Base-by-base conservation (phyloP, 2,797 vertebrate species). In the Neopelma chrysocephalum region DNA sequence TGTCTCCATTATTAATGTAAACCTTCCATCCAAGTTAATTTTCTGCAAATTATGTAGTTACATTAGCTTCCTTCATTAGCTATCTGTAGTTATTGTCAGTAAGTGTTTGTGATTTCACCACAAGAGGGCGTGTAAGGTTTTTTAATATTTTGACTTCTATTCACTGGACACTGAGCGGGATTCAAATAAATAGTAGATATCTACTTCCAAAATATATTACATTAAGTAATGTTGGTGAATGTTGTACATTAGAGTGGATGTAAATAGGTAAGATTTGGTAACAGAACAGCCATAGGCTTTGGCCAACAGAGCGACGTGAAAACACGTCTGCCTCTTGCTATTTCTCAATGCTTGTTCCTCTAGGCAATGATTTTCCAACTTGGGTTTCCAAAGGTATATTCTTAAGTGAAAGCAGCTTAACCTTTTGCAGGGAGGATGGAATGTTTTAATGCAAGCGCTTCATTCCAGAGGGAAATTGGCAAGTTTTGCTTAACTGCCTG, bases 101-200 rank as follows among this genome's bases (percentile, higher is more conserved):
- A n/a, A 16, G 21, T 4, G 1, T 81, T 69, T 72, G 75, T 61
- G 62, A 14, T 87, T 87, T 51, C 70, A 84, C 97, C 97, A 98
- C 96, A 29, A 97, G 97, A 96, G 97, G 97, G 97, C 95, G 93
- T 86, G 77, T 97, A 61, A 82, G 92, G 64, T 93, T 97, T 95
- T 89, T 89, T 85, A 96, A 72, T 78, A 86, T 92, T 78, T 64
- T 64, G 29, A 79, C 51, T 85, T 60, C 69, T n/a, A 29, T 75
- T 94, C 68, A 53, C 26, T 43, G 68, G 92, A 60, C 13, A 31
- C 36, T 40, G 57, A 91, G 43, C 8, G 62, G 70, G 34, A 89
- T 36, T 45, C 47, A 77, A 80, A 90, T 36, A 65, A 94, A 81
- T 79, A 88, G 42, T 4, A 27, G 5, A 22, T 51, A 58, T 65